Conservation (phyloP, 2,113 vertebrate species). For the Pagrus major region DNA sequence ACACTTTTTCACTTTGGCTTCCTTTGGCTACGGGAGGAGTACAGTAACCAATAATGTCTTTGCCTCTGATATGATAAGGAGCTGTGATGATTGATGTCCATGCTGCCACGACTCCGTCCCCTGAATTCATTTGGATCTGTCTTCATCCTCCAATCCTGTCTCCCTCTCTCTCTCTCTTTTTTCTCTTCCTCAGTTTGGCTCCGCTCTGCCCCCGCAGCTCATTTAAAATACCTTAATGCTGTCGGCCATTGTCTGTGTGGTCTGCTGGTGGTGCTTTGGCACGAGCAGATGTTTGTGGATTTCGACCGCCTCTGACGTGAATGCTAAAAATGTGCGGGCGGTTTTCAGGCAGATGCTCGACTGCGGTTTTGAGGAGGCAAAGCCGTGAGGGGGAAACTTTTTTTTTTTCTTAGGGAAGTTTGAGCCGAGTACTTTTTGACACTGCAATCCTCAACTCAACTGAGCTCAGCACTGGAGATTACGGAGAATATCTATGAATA, state of each 20-base stretch:
- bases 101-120: conserved; percentile 31
- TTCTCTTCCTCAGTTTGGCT: conserved; percentile 6
- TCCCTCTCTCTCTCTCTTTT: background rate
- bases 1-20: conserved; percentile 33
- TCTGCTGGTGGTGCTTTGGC: conserved; percentile 53
- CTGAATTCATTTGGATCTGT: conserved; percentile 54
- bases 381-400: conserved; percentile 29
- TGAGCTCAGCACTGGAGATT: conserved; percentile 72
- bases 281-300: conserved; percentile 52
- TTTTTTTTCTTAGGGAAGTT: conserved; percentile 34
- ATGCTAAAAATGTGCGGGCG: conserved; percentile 49
- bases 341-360: conserved; percentile 29
- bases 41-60: conserved; percentile 51
- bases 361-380: conserved; percentile 24
- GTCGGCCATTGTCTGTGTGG: conserved; percentile 48
- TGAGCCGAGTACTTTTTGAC: conserved; percentile 17
- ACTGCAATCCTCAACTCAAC: conserved; percentile 43
- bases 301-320: conserved; percentile 42
- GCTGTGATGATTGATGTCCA: conserved; percentile 69
- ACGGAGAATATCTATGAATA: conserved; percentile 64
- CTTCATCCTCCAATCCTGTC: conserved; percentile 23
- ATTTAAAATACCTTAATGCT: conserved; percentile 52
- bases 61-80: conserved; percentile 65
- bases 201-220: conserved; percentile 15
- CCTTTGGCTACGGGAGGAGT: conserved; percentile 26